Conservation (phyloP, 2,797 vertebrate genomes). For the Bradypus variegatus region DNA sequence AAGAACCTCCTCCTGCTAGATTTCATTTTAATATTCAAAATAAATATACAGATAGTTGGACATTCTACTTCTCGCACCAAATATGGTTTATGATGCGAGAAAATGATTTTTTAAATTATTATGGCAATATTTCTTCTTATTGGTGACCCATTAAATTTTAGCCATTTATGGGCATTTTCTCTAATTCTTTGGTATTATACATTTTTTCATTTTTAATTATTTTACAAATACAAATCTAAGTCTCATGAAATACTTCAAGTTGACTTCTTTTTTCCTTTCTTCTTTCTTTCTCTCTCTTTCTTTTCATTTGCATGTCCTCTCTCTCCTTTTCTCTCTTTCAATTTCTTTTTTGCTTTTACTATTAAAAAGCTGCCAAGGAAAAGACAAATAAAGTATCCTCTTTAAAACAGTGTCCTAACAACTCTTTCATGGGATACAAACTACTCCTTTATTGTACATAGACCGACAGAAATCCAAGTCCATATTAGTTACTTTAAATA, state of each 20-base stretch:
- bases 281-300: background rate
- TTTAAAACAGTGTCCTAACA: background rate
- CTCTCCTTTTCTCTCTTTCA: background rate
- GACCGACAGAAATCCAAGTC: conserved; percentile 15
- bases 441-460: background rate
- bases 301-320: background rate
- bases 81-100: background rate
- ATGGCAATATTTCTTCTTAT: background rate
- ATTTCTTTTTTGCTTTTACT: background rate
- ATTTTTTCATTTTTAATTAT: background rate
- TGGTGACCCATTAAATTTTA: background rate
- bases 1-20: background rate
- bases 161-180: background rate
- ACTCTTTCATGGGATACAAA: background rate
- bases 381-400: background rate
- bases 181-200: conserved; percentile 20
- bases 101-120: background rate
- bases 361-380: conserved; percentile 15
- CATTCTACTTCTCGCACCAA: background rate
- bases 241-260: background rate
- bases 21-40: conserved; percentile 7
- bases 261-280: background rate
- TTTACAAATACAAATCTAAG: background rate
- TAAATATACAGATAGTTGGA: background rate
- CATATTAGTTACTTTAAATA: conserved; percentile 15